Percentiles rank a stretch among this genome's conserved stretches.
These are phyloP conservation scores for cat (Felis catus) DNA, from an alignment of 2,113 vertebrate species.

Conservation along the genomic window DNA sequence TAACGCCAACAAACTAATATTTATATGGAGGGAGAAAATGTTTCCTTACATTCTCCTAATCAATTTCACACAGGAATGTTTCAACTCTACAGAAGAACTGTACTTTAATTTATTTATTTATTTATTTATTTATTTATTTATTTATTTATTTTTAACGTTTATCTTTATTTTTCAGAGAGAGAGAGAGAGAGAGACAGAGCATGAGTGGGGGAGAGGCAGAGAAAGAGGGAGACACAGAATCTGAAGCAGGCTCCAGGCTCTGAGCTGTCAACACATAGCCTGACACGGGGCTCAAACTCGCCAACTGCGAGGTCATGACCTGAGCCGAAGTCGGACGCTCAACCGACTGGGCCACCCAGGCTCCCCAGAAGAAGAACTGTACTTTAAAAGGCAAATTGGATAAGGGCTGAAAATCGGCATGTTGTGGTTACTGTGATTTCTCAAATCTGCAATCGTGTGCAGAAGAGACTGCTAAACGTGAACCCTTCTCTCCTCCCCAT, in stretches of 20 bases:
- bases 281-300: no score
- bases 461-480: neutral
- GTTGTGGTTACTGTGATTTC: neutral
- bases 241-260: no score
- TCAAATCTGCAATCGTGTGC: neutral
- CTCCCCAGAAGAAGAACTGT: neutral
- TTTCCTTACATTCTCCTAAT: neutral
- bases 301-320: no score
- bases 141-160: no score
- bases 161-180: no score
- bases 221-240: no score
- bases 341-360: no score
- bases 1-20: constrained; percentile 22
- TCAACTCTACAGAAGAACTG: neutral
- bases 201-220: no score
- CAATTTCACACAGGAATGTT: neutral
- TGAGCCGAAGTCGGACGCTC: no score
- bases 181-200: no score
- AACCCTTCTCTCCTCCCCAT: neutral
- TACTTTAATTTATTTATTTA: neutral
- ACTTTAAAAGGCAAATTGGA: constrained; percentile 30
- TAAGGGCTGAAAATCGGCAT: neutral
- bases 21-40: neutral
- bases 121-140: no score
- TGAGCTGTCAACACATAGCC: no score